phyloP scores from a whole-genome alignment of 2,888 invertebrate species.

The Pristionchus fissidentatus region DNA sequence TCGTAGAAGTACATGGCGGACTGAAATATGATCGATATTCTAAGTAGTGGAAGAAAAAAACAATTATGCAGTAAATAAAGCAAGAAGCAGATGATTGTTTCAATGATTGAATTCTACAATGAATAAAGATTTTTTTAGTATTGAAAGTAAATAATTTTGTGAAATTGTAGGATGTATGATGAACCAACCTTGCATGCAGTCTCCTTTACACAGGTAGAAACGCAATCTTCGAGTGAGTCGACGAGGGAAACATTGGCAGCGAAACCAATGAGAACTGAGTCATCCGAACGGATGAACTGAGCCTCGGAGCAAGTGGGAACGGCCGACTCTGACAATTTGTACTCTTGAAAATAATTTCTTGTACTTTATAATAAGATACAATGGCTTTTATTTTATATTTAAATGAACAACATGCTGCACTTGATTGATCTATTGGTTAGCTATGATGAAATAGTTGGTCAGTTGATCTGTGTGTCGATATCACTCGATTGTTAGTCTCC shows the following conservation, averaged over 20 bases:
- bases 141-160: too few species aligned
- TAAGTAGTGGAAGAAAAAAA: not conserved
- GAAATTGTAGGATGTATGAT: too few species aligned
- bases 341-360: not conserved
- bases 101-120: not conserved
- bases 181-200: slow-evolving; percentile 68
- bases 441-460: too few species aligned
- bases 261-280: slow-evolving; percentile 72
- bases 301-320: slow-evolving; percentile 64
- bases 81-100: too few species aligned
- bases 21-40: slow-evolving; percentile 54
- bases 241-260: slow-evolving; percentile 65
- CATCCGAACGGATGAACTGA: slow-evolving; percentile 72
- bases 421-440: too few species aligned
- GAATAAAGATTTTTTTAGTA: too few species aligned
- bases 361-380: too few species aligned
- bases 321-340: slow-evolving; percentile 56
- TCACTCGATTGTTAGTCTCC: not conserved
- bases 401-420: too few species aligned
- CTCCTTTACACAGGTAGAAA: slow-evolving; percentile 69
- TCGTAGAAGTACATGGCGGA: slow-evolving; percentile 76
- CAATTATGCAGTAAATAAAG: too few species aligned
- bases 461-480: too few species aligned
- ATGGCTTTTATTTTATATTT: too few species aligned
- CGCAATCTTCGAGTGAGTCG: slow-evolving; percentile 69